phyloP scores from a whole-genome alignment of 2,888 invertebrate genomes.

The Anthrax anthrax region DNA sequence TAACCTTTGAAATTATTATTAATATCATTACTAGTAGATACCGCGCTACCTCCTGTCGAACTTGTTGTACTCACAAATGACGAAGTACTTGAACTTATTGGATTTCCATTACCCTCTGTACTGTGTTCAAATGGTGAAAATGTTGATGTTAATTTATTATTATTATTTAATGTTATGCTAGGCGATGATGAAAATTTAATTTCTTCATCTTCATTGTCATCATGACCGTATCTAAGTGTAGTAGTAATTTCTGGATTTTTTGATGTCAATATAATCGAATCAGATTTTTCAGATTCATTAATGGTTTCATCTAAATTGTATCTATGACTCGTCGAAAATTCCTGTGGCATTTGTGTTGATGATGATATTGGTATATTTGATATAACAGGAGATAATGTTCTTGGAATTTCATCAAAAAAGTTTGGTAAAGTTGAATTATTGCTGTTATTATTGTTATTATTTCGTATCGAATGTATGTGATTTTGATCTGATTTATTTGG shows the following conservation, averaged over 20 bases:
- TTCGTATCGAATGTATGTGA: background rate
- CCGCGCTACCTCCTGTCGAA: background rate
- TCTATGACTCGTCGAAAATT: background rate
- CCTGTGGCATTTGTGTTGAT: background rate
- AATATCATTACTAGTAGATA: background rate
- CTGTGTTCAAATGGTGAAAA: background rate
- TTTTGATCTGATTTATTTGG: background rate
- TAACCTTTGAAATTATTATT: background rate
- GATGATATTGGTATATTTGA: background rate
- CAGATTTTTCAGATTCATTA: background rate
- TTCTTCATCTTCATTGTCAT: background rate
- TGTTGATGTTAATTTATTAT: conserved; percentile 1
- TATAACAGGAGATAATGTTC: background rate
- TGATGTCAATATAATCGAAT: conserved; percentile 4
- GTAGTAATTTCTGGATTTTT: conserved; percentile 1
- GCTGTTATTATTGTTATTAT: background rate
- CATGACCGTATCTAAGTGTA: background rate
- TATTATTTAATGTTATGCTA: background rate
- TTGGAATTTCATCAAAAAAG: background rate
- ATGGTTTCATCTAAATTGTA: background rate
- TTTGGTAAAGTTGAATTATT: background rate
- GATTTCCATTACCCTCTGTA: background rate
- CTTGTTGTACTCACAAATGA: background rate
- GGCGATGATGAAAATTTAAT: background rate
- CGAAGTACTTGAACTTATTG: background rate